These are phyloP conservation scores for Intoshia linei DNA, from an alignment of 1,140 invertebrate species.

Conservation along the genomic window DNA sequence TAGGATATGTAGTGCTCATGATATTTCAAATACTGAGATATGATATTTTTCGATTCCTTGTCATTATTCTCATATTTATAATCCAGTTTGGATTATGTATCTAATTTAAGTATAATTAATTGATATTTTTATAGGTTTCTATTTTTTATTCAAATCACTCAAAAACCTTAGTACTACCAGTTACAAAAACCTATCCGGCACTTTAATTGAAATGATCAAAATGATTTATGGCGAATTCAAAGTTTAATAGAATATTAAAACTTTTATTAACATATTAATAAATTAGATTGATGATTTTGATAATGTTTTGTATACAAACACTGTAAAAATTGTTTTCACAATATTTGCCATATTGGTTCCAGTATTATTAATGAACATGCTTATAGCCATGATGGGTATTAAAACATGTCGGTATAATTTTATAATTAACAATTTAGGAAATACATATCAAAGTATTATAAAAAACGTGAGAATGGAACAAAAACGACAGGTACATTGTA, in stretches of 20 bases:
- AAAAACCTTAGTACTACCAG: slow-evolving; percentile 12
- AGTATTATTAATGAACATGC: slow-evolving; percentile 35
- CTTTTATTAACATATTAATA: slow-evolving; percentile 10
- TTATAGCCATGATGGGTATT: slow-evolving; percentile 29
- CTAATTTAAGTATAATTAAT: neutral
- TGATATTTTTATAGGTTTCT: slow-evolving; percentile 35
- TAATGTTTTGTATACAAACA: slow-evolving; percentile 48
- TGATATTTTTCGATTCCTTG: slow-evolving; percentile 79
- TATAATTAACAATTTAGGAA: too few species aligned
- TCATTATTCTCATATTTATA: slow-evolving; percentile 63
- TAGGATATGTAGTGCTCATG: slow-evolving; percentile 88
- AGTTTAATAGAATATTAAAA: slow-evolving; percentile 25
- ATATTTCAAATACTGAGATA: slow-evolving; percentile 86
- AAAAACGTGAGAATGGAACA: slow-evolving; percentile 90
- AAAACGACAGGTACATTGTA: slow-evolving; percentile 48
- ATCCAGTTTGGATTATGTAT: slow-evolving; percentile 44
- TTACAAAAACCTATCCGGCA: slow-evolving; percentile 35
- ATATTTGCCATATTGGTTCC: slow-evolving; percentile 88
- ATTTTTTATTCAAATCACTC: slow-evolving; percentile 58
- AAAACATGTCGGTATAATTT: too few species aligned
- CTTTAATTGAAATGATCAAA: slow-evolving; percentile 85
- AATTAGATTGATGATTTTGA: slow-evolving; percentile 59
- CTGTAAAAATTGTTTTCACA: slow-evolving; percentile 68
- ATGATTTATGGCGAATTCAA: slow-evolving; percentile 87
- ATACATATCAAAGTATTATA: slow-evolving; percentile 37